Conservation (phyloP, 2,888 invertebrate genomes). For the Quadroppia sp. region DNA sequence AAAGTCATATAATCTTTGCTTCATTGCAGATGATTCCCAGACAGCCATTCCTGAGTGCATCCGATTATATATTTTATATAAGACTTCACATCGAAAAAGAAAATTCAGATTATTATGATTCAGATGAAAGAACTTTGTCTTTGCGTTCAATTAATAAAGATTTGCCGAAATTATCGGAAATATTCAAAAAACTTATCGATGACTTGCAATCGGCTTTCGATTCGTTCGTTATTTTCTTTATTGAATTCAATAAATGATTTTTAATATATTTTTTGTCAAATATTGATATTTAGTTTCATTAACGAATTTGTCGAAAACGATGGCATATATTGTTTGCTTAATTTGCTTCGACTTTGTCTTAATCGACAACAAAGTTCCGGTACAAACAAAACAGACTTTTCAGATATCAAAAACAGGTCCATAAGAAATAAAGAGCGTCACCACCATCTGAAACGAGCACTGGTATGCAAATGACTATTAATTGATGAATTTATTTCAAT, state of each 20-base stretch:
- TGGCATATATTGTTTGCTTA: constrained; percentile 76
- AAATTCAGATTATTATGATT: constrained; percentile 20
- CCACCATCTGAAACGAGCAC: constrained; percentile 41
- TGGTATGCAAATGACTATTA: constrained; percentile 38
- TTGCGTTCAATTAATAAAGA: constrained; percentile 37
- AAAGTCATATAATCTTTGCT: too few relatives aligned
- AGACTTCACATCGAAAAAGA: constrained; percentile 45
- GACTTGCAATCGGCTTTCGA: constrained; percentile 46
- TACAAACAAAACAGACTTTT: constrained; percentile 23
- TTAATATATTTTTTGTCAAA: too few relatives aligned
- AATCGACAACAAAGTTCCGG: constrained; percentile 56
- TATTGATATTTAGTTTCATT: constrained; percentile 67
- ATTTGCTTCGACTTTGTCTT: constrained; percentile 71
- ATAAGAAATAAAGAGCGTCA: constrained; percentile 36
- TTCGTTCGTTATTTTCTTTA: neutral
- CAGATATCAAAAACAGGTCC: constrained; percentile 12
- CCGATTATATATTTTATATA: constrained; percentile 47
- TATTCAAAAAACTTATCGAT: constrained; percentile 45
- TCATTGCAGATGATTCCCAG: constrained; percentile 41
- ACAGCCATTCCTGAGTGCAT: constrained; percentile 45
- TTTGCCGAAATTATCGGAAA: constrained; percentile 45
- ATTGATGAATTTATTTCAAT: too few relatives aligned
- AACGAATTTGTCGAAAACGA: constrained; percentile 86
- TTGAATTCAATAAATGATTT: neutral
- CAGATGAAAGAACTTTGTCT: neutral